phyloP scores from a whole-genome alignment of 1,140 invertebrate species.

The Ceratosolen fusciceps region DNA sequence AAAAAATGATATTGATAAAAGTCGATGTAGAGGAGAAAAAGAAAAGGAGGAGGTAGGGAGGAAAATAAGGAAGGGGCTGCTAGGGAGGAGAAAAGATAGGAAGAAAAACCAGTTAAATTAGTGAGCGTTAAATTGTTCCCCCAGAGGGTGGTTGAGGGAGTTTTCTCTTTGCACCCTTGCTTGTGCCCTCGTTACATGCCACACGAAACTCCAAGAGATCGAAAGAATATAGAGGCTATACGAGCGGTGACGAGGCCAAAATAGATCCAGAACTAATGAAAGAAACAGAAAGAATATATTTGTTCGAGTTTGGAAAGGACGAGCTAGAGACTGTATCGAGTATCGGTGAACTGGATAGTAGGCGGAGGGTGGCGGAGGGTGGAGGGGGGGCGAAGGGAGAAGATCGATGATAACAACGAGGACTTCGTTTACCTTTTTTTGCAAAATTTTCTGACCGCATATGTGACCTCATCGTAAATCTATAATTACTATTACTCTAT shows the following conservation, averaged over 20 bases:
- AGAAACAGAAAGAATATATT: not conserved
- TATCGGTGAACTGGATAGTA: too few relatives aligned
- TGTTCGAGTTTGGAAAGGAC: not conserved
- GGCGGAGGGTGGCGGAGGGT: too few relatives aligned
- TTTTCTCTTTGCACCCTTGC: not conserved
- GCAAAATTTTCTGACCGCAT: too few relatives aligned
- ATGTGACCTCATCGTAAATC: too few relatives aligned
- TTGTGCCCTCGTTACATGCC: constrained; percentile 21
- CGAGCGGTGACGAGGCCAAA: not conserved
- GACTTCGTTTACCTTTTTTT: not conserved
- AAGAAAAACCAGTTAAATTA: constrained; percentile 1
- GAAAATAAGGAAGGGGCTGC: not conserved
- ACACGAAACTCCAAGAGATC: not conserved
- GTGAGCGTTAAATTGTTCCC: constrained; percentile 13
- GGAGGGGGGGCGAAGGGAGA: not conserved
- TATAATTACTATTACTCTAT: too few relatives aligned
- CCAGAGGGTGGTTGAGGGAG: not conserved
- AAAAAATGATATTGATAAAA: constrained; percentile 15
- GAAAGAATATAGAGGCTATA: not conserved
- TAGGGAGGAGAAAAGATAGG: not conserved
- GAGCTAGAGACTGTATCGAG: not conserved
- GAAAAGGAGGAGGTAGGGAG: not conserved
- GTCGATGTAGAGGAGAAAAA: not conserved
- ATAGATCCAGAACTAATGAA: constrained; percentile 21
- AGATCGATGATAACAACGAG: not conserved